A percentile compares a stretch with the other conserved stretches of the same genome.
Conservation (phyloP, 2,888 invertebrate species). For the Lasioglossum morio region DNA sequence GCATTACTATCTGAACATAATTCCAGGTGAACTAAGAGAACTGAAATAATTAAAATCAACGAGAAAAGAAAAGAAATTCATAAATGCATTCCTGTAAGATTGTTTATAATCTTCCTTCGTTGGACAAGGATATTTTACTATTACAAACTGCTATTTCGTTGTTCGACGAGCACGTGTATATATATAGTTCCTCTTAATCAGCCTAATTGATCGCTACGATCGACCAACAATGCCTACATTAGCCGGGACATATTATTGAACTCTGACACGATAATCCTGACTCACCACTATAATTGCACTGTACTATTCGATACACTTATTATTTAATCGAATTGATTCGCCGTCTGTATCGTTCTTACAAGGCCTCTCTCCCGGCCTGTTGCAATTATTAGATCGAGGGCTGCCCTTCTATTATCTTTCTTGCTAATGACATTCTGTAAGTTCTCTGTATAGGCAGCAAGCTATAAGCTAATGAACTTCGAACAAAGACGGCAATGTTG, state of each 20-base stretch:
- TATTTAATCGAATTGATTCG: constrained; percentile 33
- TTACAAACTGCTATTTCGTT: neutral
- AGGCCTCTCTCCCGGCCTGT: neutral
- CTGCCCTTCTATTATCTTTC: constrained; percentile 1
- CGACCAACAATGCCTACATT: neutral
- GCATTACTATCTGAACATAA: neutral
- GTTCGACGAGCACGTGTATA: neutral
- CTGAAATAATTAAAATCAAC: neutral
- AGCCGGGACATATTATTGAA: constrained; percentile 1
- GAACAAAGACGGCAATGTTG: constrained; percentile 46
- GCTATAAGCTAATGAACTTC: constrained; percentile 49
- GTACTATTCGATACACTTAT: constrained; percentile 23
- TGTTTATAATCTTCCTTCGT: neutral
- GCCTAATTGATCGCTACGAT: constrained; percentile 8
- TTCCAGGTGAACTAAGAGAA: neutral
- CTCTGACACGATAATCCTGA: neutral
- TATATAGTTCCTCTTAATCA: constrained; percentile 7
- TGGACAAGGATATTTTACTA: neutral
- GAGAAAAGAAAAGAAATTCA: neutral
- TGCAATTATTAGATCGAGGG: constrained; percentile 34
- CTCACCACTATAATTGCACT: neutral
- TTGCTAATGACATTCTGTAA: constrained; percentile 36
- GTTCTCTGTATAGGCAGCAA: constrained; percentile 14
- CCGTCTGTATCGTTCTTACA: neutral
- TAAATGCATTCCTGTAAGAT: no score